Base-by-base conservation (phyloP, 2,888 invertebrate genomes). In the Erebia aethiops region DNA sequence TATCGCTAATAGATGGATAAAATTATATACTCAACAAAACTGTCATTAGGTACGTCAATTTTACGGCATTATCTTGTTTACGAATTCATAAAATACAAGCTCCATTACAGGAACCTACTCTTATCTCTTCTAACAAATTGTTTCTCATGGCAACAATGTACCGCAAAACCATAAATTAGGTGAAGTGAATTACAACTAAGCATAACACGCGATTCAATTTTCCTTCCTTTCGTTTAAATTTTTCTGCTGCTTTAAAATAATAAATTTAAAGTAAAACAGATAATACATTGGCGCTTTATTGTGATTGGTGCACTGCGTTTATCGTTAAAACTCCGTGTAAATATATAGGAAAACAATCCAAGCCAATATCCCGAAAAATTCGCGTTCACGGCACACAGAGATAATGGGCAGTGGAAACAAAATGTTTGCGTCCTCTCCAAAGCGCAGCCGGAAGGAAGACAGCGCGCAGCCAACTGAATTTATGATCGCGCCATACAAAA, bases 391-490 rank as follows among this genome's bases (percentile, higher is more conserved):
- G 60, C 56, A 49, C 73, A 70, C 69, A 61, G 71, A 65, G 75
- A 75, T 75, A 76, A 76, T 73, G 66, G 72, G 51, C 67, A 71
- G 69, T 69, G 67, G 75, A 71, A 72, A 74, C 76, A 74, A 75
- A 76, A 74, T 76, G 74, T 75, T 75, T 73, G 74, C 63, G 72
- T 74, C 71, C 75, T 43, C 74, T 71, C 71, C 70, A 69, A 71
- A 73, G 83, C 85, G 82, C 81, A 74, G 72, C 71, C 82, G 84
- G 86, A 87, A 87, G 89, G 87, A 88, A 87, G 79, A 80, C 80
- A 80, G 79, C 79, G 82, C 84, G 85, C 82, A 78, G 77, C 75
- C 80, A 79, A 75, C 81, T 79, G 80, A 85, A 89, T 89, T 89
- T 89, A 89, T 86, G 87, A 82, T 74, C 79, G 81, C 77, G 80